A percentile compares a stretch with the other conserved stretches of the same genome.
These are phyloP conservation scores for Smutsia gigantea DNA, from an alignment of 2,797 vertebrate genomes.

Conservation along the genomic window DNA sequence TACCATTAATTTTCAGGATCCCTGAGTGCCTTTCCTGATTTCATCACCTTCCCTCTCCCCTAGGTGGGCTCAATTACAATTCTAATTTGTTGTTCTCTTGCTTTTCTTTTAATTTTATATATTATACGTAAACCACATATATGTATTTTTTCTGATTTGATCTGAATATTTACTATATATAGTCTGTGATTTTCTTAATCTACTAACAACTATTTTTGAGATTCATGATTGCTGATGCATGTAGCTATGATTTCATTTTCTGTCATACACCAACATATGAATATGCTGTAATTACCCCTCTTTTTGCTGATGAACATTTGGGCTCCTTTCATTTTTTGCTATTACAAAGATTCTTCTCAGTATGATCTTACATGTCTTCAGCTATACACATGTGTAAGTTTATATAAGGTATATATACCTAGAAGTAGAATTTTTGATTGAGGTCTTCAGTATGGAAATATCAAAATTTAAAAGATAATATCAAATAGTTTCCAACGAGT, in stretches of 20 bases:
- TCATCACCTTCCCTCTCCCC: neutral
- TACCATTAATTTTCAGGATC: neutral
- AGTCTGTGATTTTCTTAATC: constrained; percentile 16
- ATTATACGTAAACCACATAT: neutral
- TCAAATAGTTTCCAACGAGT: neutral
- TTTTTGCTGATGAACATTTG: neutral
- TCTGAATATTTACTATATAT: neutral
- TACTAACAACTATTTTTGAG: neutral
- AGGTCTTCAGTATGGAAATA: neutral
- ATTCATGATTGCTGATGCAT: neutral
- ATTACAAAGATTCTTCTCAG: neutral
- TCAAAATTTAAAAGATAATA: neutral
- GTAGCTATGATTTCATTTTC: neutral
- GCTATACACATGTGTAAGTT: neutral
- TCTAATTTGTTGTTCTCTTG: neutral
- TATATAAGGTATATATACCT: neutral
- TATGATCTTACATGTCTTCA: neutral
- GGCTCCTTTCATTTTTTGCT: neutral
- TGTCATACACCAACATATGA: neutral
- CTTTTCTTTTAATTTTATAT: constrained; percentile 4
- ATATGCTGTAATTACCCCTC: neutral
- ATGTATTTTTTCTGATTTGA: neutral
- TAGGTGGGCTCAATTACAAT: neutral
- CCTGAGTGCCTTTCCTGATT: neutral
- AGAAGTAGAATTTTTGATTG: neutral